Evolutionary conservation across 2,113 vertebrate genomes (phyloP).

Genomic region (Macrotis lagotis): DNA sequence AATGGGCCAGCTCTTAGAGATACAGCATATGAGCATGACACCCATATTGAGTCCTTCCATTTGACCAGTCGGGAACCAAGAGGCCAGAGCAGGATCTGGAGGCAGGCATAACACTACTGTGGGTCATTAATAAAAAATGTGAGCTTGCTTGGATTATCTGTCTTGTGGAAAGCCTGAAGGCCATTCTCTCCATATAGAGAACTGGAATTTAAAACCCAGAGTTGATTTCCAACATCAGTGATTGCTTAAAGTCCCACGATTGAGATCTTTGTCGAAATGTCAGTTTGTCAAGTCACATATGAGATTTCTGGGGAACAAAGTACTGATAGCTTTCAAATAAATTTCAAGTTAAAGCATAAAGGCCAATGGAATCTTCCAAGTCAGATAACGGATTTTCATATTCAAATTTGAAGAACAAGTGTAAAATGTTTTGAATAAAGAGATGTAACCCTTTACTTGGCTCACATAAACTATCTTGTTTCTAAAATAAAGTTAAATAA

Average conservation of each 20-base stretch:
- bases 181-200: background rate
- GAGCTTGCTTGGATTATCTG: background rate
- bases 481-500: constrained; percentile 52
- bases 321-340: constrained; percentile 57
- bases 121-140: constrained; percentile 4
- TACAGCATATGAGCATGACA: constrained; percentile 15
- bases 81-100: background rate
- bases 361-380: constrained; percentile 49
- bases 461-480: constrained; percentile 54
- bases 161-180: background rate
- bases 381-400: constrained; percentile 32
- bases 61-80: constrained; percentile 18
- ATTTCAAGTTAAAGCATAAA: constrained; percentile 73
- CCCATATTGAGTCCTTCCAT: constrained; percentile 36
- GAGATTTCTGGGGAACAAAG: constrained; percentile 56
- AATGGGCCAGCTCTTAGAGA: constrained; percentile 56
- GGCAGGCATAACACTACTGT: constrained; percentile 8
- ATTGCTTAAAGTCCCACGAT: constrained; percentile 13
- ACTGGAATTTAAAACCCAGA: background rate
- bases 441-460: constrained; percentile 24
- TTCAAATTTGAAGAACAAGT: constrained; percentile 2
- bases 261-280: constrained; percentile 56
- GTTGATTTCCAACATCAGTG: background rate
- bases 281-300: constrained; percentile 33
- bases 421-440: constrained; percentile 37